A percentile compares a stretch with the other conserved stretches of the same genome.
phyloP scores from a whole-genome alignment of 2,797 vertebrate genomes.

The Amazona ochrocephala region DNA sequence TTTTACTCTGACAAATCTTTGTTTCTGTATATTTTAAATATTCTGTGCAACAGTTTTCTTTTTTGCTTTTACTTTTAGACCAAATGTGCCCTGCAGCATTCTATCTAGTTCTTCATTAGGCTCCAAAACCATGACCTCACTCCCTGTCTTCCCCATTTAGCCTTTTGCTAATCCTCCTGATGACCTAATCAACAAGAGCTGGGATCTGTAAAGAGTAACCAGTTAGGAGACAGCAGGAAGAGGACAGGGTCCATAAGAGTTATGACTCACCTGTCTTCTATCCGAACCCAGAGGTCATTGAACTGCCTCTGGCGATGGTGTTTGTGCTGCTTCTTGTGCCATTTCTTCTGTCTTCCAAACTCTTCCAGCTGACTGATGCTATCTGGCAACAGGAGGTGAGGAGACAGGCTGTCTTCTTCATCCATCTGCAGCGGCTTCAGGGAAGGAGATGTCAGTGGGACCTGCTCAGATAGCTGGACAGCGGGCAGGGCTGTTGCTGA shows the following conservation, averaged over 20 bases:
- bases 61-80: neutral
- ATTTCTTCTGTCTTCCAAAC: slow-evolving; percentile 92
- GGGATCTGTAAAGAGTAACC: neutral
- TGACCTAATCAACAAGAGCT: neutral
- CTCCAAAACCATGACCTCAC: neutral
- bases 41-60: neutral
- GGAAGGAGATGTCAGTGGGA: slow-evolving; percentile 64
- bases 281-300: slow-evolving; percentile 97
- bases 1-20: neutral
- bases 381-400: slow-evolving; percentile 92
- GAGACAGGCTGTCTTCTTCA: slow-evolving; percentile 79
- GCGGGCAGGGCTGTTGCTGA: slow-evolving; percentile 74
- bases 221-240: neutral
- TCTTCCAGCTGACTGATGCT: slow-evolving; percentile 97
- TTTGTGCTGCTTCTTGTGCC: slow-evolving; percentile 88
- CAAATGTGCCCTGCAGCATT: neutral
- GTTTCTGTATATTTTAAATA: neutral
- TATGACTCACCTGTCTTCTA: slow-evolving; percentile 89
- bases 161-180: neutral
- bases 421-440: slow-evolving; percentile 64
- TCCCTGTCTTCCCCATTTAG: neutral
- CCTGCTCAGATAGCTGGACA: slow-evolving; percentile 75
- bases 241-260: neutral
- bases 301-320: slow-evolving; percentile 89
- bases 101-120: neutral